Conservation (phyloP, 2,113 vertebrate species). For the Mugil cephalus region DNA sequence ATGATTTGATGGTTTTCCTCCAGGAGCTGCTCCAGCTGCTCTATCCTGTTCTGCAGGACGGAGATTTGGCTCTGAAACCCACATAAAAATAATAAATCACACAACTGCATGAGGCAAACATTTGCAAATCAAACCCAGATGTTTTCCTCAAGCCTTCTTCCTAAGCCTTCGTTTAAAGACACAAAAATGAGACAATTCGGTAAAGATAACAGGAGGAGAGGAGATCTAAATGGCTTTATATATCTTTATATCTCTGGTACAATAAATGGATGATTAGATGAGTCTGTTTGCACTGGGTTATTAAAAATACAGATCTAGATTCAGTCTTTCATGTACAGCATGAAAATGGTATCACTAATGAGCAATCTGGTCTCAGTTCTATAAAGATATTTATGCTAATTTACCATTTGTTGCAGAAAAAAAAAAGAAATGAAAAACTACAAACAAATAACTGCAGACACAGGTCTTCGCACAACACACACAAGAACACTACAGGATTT, state of each 20-base stretch:
- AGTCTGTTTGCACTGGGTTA: neutral
- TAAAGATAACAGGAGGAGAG: neutral
- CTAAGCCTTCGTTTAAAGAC: neutral
- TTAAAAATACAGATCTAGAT: neutral
- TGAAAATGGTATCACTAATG: neutral
- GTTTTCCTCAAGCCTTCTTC: neutral
- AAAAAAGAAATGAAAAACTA: neutral
- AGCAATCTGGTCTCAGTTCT: neutral
- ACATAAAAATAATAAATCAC: slow-evolving; percentile 9
- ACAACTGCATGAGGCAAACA: too few species aligned
- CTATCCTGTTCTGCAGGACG: slow-evolving; percentile 96
- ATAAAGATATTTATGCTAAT: slow-evolving; percentile 4
- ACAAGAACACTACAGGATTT: neutral
- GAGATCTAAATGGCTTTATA: neutral
- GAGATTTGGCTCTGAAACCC: slow-evolving; percentile 95
- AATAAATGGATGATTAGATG: neutral
- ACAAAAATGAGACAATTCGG: neutral
- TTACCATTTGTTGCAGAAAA: slow-evolving; percentile 8
- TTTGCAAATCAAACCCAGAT: neutral
- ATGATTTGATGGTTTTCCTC: slow-evolving; percentile 99
- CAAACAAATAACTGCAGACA: slow-evolving; percentile 14
- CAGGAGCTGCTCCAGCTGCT: slow-evolving; percentile 97
- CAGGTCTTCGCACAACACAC: neutral
- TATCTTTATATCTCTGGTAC: neutral
- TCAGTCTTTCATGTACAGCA: neutral